Base-by-base conservation (phyloP, 2,888 invertebrate species). In the Cheilosia impressa region DNA sequence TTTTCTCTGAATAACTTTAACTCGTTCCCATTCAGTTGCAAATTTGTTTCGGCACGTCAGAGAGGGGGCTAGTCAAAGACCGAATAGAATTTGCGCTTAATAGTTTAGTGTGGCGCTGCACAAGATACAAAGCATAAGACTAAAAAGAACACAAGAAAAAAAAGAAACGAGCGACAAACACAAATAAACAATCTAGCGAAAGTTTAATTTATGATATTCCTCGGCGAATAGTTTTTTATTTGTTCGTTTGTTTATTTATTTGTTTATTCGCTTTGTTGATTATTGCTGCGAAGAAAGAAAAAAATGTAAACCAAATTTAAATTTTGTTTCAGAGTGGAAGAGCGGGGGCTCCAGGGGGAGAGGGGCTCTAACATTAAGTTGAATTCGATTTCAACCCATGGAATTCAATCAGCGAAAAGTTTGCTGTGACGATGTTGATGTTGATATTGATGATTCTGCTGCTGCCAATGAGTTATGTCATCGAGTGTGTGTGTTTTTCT, bases 141-240 rank as follows among this genome's bases (percentile, higher is more conserved):
- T 34, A 19, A 19, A 27, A 1, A 6, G 7, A 27, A 27, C 27
- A 27, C 6, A 58, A 38, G 24, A 31, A 19, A n/a, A 22, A 38
- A 47, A 19, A 10, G 4, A 47, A 31, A 19, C 63, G n/a, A 38
- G 60, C 24, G 65, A 72, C 62, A 73, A 53, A 19, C 31, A 68
- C 7, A 75, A 84, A 80, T 79, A 84, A 84, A 79, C 83, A 84
- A 63, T 73, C 53, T 19, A 73, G 63, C 41, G 65, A 75, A 75
- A 75, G 50, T 75, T 79, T 60, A 79, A 84, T 84, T 84, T 84
- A 84, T 75, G 75, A 73, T 69, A 71, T 79, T 75, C 38, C 47
- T 60, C 66, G 62, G 38, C 58, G 57, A 27, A 78, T 57, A 34
- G 45, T 34, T 63, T 27, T 24, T 41, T 15, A n/a, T 15, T 43